Percentiles rank a stretch among this genome's conserved stretches.
These are phyloP conservation scores for Hetaerina titia DNA, from an alignment of 2,888 invertebrate species.

Conservation along the genomic window DNA sequence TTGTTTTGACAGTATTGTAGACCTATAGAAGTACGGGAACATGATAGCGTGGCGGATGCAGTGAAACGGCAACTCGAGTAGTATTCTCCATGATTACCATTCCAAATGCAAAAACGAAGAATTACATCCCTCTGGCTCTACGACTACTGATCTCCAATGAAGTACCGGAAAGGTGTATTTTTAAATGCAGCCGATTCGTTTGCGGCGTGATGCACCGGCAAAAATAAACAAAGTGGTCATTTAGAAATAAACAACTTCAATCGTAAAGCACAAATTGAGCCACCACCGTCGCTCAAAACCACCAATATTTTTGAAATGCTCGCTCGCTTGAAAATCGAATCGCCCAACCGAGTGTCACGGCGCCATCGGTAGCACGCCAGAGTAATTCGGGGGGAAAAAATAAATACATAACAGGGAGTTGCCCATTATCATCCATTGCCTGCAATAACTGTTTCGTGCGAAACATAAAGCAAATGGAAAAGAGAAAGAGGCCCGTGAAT, in stretches of 20 bases:
- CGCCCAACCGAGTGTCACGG: not conserved
- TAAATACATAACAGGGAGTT: not conserved
- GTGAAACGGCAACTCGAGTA: not conserved
- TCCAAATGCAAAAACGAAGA: not conserved
- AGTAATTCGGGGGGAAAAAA: not conserved
- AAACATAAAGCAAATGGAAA: not conserved
- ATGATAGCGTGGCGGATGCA: not conserved
- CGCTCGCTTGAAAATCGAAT: conserved; percentile 13
- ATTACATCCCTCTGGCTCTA: not conserved
- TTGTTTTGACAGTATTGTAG: too few species aligned
- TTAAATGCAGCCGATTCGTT: conserved; percentile 32
- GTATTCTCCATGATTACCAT: not conserved
- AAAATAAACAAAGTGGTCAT: not conserved
- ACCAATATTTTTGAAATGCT: conserved; percentile 32
- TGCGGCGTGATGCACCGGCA: not conserved
- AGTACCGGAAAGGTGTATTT: not conserved
- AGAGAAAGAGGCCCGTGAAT: not conserved
- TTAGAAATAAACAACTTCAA: conserved; percentile 18
- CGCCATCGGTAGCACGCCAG: not conserved
- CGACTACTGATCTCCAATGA: not conserved
- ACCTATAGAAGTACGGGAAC: not conserved
- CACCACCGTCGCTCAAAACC: conserved; percentile 15
- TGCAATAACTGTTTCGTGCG: conserved; percentile 24
- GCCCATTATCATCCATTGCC: conserved; percentile 27
- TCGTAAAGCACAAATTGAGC: conserved; percentile 32